Percentiles rank a stretch among this genome's conserved stretches.
Evolutionary conservation across 2,113 vertebrate species (phyloP).

Genomic region (Eulacestoma nigropectus): DNA sequence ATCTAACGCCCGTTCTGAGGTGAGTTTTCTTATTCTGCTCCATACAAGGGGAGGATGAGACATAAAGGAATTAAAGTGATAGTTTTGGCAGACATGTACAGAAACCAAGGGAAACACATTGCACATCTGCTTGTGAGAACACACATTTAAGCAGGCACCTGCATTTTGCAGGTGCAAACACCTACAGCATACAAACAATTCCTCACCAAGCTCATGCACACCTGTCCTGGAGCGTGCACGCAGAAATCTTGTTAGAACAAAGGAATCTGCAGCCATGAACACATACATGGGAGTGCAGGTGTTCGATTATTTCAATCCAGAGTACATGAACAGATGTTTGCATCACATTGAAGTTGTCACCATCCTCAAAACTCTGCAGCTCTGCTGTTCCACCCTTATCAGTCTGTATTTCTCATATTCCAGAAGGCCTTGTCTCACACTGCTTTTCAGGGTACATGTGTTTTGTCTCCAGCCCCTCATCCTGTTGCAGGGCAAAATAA

Average conservation of each 20-base stretch:
- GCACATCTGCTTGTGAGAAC: neutral
- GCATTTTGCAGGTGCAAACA: conserved; percentile 11
- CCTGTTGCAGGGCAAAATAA: neutral
- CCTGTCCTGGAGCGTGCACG: neutral
- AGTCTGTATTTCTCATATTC: neutral
- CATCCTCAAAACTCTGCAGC: neutral
- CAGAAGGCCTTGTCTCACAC: neutral
- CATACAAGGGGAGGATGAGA: neutral
- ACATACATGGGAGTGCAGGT: neutral
- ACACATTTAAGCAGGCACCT: neutral
- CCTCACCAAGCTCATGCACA: neutral
- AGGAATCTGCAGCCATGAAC: neutral
- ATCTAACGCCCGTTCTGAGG: neutral
- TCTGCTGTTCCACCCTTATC: neutral
- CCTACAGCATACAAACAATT: neutral
- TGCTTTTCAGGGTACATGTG: neutral
- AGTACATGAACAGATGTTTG: conserved; percentile 45
- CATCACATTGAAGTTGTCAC: conserved; percentile 11
- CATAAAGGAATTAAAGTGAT: neutral
- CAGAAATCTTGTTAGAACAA: neutral
- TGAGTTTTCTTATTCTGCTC: neutral
- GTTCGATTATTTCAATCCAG: neutral
- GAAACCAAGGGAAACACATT: neutral
- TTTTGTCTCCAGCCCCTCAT: neutral
- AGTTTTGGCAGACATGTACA: neutral